A percentile compares a stretch with the other conserved stretches of the same genome.
Evolutionary conservation across 2,797 vertebrate genomes (phyloP).

Genomic region (Echiichthys vipera): DNA sequence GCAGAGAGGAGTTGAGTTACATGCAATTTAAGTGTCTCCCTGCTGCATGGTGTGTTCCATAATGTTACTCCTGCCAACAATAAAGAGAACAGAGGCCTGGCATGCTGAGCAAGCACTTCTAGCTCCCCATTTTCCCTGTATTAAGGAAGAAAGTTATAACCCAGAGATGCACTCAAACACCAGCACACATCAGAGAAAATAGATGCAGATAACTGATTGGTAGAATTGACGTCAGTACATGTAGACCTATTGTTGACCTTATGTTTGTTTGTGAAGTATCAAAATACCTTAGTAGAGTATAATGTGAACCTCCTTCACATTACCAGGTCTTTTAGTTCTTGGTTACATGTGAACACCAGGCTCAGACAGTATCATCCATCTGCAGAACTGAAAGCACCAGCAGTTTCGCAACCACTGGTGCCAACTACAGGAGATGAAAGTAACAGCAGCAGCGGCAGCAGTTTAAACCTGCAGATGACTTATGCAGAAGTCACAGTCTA

Average conservation of each 20-base stretch:
- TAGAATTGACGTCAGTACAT: not conserved
- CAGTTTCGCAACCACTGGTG: not conserved
- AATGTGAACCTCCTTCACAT: not conserved
- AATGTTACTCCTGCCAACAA: constrained; percentile 66
- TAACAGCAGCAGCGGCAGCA: not conserved
- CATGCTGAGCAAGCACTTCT: constrained; percentile 68
- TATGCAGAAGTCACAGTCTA: not conserved
- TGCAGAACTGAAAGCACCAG: not conserved
- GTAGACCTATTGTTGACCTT: not conserved
- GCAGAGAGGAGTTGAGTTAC: constrained; percentile 52
- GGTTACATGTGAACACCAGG: not conserved
- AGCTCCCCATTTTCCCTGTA: constrained; percentile 47
- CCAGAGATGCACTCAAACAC: constrained; percentile 22
- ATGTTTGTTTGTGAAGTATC: not conserved
- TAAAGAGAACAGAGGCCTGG: constrained; percentile 55
- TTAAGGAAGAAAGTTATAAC: constrained; percentile 58
- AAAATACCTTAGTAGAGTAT: not conserved
- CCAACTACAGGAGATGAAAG: not conserved
- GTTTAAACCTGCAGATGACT: not conserved
- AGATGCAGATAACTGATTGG: not conserved
- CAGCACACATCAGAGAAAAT: constrained; percentile 9
- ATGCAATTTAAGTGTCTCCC: constrained; percentile 57
- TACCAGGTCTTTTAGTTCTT: too few relatives aligned
- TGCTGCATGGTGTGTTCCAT: constrained; percentile 50
- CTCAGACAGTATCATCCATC: not conserved